A percentile compares a stretch with the other conserved stretches of the same genome.
Evolutionary conservation across 2,797 vertebrate species (phyloP).

Genomic region (Taenioides sp.): DNA sequence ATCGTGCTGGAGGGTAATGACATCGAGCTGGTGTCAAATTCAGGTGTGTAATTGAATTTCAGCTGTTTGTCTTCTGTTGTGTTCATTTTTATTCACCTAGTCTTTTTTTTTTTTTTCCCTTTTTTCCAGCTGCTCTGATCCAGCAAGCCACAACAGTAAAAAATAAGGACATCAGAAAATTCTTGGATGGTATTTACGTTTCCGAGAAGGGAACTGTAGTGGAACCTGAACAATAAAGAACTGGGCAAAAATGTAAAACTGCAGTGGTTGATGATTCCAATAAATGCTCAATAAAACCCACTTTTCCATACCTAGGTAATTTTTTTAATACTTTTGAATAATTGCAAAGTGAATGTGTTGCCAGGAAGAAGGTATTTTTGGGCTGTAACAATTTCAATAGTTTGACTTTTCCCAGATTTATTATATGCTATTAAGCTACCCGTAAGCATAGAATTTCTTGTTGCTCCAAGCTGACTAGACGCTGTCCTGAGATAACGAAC

Average conservation of each 20-base stretch:
- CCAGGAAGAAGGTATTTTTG: no score
- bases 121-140: constrained; percentile 91
- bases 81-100: not conserved
- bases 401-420: no score
- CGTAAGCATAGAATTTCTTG: no score
- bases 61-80: not conserved
- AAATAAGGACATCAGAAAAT: constrained; percentile 99
- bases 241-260: not conserved
- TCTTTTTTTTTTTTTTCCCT: not conserved
- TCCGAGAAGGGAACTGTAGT: constrained; percentile 96
- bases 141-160: constrained; percentile 98
- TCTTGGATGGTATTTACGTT: constrained; percentile 98
- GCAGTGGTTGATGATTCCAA: constrained; percentile 25
- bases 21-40: constrained; percentile 98
- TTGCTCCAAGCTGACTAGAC: no score
- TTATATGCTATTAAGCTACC: no score
- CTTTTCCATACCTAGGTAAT: constrained; percentile 56
- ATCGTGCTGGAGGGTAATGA: constrained; percentile 97
- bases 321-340: not conserved
- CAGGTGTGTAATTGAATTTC: constrained; percentile 66
- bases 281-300: constrained; percentile 70
- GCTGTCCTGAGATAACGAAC: no score
- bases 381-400: no score
- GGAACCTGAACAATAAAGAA: constrained; percentile 81
- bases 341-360: not conserved